Conservation (phyloP, 2,888 invertebrate genomes). For the Zele albiditarsus region DNA sequence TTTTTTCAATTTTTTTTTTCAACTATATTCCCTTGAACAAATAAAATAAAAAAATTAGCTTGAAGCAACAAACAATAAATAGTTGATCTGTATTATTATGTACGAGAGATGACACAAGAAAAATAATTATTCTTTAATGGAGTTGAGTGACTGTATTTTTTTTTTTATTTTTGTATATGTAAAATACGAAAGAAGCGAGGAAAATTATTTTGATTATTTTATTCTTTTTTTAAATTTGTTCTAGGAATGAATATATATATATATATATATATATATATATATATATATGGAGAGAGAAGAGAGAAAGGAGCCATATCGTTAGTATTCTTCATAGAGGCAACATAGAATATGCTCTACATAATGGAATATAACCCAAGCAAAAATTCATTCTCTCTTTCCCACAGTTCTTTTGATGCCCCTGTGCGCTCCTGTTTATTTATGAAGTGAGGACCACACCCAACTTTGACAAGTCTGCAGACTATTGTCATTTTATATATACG, state of each 20-base stretch:
- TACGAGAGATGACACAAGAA: too few species aligned
- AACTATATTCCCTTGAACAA: not conserved
- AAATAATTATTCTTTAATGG: too few species aligned
- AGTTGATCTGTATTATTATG: too few species aligned
- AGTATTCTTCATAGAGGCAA: constrained; percentile 71
- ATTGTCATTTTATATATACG: too few species aligned
- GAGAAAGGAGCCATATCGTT: constrained; percentile 64
- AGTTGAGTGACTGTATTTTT: too few species aligned
- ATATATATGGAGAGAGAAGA: constrained; percentile 35
- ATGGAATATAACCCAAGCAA: constrained; percentile 67
- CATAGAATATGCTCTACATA: constrained; percentile 73
- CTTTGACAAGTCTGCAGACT: constrained; percentile 45
- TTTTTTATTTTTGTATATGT: too few species aligned
- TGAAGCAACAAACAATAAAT: too few species aligned
- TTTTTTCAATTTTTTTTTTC: too few species aligned
- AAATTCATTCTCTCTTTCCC: constrained; percentile 69
- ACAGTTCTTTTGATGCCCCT: constrained; percentile 64
- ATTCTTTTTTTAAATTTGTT: not conserved
- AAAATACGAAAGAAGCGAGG: too few species aligned
- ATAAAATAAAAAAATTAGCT: too few species aligned
- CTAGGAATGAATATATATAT: not conserved
- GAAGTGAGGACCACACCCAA: constrained; percentile 68
- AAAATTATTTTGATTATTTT: not conserved
- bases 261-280: not conserved
- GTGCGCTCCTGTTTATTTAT: constrained; percentile 73